Conservation (phyloP, 2,888 invertebrate genomes). For the Nebria brevicollis region DNA sequence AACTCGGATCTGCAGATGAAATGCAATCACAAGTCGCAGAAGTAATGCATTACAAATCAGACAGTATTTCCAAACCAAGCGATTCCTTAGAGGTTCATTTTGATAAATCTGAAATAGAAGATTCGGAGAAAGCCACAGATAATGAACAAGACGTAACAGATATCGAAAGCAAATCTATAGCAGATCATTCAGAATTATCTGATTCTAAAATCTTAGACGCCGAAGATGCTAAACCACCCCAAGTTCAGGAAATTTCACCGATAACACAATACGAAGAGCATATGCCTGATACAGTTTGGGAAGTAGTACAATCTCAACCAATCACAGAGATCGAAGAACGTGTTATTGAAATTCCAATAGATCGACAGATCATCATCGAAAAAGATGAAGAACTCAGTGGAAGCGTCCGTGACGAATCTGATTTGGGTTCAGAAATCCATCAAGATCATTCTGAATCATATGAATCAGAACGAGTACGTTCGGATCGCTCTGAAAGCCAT, state of each 20-base stretch:
- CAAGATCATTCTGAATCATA: constrained; percentile 60
- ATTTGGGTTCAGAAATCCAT: constrained; percentile 60
- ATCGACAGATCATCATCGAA: constrained; percentile 56
- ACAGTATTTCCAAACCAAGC: constrained; percentile 59
- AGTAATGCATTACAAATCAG: constrained; percentile 50
- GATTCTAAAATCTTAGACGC: not conserved
- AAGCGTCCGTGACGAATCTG: constrained; percentile 56
- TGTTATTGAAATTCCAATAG: constrained; percentile 50
- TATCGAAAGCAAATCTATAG: constrained; percentile 57
- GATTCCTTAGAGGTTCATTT: constrained; percentile 65
- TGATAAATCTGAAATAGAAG: constrained; percentile 65
- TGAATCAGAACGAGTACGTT: constrained; percentile 59
- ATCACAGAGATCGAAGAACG: constrained; percentile 39
- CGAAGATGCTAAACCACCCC: not conserved
- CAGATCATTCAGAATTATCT: constrained; percentile 53
- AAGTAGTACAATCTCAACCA: constrained; percentile 62
- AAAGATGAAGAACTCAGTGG: constrained; percentile 60
- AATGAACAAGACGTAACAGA: constrained; percentile 60
- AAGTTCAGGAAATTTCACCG: constrained; percentile 53
- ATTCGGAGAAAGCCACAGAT: constrained; percentile 64
- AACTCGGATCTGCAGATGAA: constrained; percentile 48
- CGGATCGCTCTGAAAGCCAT: constrained; percentile 61
- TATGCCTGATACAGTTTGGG: constrained; percentile 66
- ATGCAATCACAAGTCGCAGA: constrained; percentile 52
- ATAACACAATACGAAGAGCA: constrained; percentile 64